These are phyloP conservation scores for Rhadinocentrus ornatus DNA, from an alignment of 2,797 vertebrate genomes.

Conservation along the genomic window DNA sequence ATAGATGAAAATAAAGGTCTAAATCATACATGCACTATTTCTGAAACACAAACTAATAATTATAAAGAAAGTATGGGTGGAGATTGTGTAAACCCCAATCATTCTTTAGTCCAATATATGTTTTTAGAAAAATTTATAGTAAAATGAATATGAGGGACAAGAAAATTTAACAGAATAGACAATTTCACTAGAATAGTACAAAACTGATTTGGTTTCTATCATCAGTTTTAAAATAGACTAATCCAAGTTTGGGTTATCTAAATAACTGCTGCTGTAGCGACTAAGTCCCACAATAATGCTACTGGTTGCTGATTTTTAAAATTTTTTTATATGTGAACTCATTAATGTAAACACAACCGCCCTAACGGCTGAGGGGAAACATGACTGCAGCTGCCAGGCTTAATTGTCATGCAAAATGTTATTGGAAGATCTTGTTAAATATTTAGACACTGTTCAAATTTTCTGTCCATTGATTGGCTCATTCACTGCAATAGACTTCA, in stretches of 20 bases:
- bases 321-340: too few species aligned
- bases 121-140: neutral
- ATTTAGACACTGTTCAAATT: neutral
- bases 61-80: neutral
- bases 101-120: neutral
- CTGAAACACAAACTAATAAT: neutral
- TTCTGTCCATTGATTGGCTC: neutral
- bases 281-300: too few species aligned
- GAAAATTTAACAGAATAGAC: neutral
- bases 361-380: too few species aligned
- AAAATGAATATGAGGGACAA: neutral
- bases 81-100: neutral
- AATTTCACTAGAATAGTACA: neutral
- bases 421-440: too few species aligned
- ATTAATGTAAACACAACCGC: too few species aligned
- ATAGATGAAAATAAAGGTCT: neutral
- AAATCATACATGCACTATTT: neutral
- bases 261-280: too few species aligned
- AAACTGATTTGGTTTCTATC: neutral
- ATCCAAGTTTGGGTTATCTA: too few species aligned
- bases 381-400: too few species aligned
- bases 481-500: neutral
- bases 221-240: neutral
- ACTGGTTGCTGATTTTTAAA: too few species aligned
- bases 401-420: neutral